Evolutionary conservation across 2,113 vertebrate genomes (phyloP).

Genomic region (Lophius piscatorius): DNA sequence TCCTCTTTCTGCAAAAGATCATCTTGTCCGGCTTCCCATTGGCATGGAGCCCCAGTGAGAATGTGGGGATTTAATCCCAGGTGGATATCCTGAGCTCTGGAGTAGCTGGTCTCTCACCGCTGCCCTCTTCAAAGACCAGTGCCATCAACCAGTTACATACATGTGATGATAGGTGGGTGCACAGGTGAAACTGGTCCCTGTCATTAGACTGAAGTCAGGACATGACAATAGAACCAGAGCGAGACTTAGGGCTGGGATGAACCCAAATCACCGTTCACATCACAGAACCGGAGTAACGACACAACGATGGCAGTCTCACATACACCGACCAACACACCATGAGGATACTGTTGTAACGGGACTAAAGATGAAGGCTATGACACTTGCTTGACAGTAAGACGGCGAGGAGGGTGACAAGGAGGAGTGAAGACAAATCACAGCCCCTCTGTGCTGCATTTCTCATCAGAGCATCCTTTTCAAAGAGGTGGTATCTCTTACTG

Average conservation of each 20-base stretch:
- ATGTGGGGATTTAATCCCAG: constrained; percentile 72
- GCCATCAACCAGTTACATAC: constrained; percentile 43
- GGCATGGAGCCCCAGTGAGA: constrained; percentile 56
- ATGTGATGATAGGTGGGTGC: constrained; percentile 46
- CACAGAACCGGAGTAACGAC: constrained; percentile 35
- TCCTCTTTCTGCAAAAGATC: constrained; percentile 78
- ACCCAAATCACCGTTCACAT: constrained; percentile 8
- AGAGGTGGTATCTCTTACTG: constrained; percentile 91
- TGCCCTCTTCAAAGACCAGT: constrained; percentile 57
- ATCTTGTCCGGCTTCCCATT: constrained; percentile 68
- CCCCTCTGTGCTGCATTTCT: not conserved
- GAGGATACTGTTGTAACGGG: constrained; percentile 19
- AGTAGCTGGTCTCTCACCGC: constrained; percentile 53
- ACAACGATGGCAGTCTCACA: constrained; percentile 46
- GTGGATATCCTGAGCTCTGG: constrained; percentile 61
- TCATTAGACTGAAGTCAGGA: constrained; percentile 42
- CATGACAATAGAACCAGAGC: constrained; percentile 48
- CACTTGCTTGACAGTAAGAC: constrained; percentile 75
- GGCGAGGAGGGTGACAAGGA: constrained; percentile 57
- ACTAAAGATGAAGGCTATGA: constrained; percentile 77
- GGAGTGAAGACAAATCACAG: constrained; percentile 6
- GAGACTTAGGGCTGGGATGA: constrained; percentile 41
- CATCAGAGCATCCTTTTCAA: constrained; percentile 81
- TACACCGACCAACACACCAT: constrained; percentile 50
- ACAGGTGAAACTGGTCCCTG: constrained; percentile 33